These are phyloP conservation scores for Crax fasciolata DNA, from an alignment of 2,797 vertebrate species.

Conservation along the genomic window DNA sequence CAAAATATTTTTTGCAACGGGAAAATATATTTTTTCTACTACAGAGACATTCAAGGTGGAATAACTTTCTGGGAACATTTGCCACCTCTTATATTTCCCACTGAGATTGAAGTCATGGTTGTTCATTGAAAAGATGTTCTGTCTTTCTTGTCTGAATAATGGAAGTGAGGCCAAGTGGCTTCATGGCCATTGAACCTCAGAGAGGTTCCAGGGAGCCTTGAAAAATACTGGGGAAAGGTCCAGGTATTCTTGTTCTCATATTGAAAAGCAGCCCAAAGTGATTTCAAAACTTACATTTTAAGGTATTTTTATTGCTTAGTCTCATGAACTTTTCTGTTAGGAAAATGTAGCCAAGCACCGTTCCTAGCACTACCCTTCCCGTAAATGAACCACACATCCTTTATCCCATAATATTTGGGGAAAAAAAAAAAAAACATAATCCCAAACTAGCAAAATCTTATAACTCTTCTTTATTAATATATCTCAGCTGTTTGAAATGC, in stretches of 20 bases:
- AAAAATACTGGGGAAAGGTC: not conserved
- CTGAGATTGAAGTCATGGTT: not conserved
- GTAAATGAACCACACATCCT: not conserved
- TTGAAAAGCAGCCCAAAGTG: not conserved
- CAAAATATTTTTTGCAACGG: not conserved
- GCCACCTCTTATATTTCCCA: not conserved
- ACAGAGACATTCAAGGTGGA: not conserved
- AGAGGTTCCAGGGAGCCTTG: not conserved
- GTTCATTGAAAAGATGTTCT: not conserved
- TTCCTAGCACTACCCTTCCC: not conserved
- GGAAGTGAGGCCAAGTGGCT: not conserved
- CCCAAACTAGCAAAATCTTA: not conserved
- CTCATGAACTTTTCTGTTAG: not conserved
- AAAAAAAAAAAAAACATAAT: not conserved
- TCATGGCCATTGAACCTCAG: not conserved
- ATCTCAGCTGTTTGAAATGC: not conserved
- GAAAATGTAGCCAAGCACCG: not conserved
- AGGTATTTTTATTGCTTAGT: not conserved
- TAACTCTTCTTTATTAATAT: not conserved
- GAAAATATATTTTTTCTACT: not conserved
- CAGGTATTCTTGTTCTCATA: not conserved
- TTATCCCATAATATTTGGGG: not conserved
- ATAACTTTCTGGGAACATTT: constrained; percentile 19
- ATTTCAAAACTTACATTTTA: not conserved
- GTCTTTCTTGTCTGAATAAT: not conserved